phyloP scores from a whole-genome alignment of 2,888 invertebrate species.

The Aplocera efformata region DNA sequence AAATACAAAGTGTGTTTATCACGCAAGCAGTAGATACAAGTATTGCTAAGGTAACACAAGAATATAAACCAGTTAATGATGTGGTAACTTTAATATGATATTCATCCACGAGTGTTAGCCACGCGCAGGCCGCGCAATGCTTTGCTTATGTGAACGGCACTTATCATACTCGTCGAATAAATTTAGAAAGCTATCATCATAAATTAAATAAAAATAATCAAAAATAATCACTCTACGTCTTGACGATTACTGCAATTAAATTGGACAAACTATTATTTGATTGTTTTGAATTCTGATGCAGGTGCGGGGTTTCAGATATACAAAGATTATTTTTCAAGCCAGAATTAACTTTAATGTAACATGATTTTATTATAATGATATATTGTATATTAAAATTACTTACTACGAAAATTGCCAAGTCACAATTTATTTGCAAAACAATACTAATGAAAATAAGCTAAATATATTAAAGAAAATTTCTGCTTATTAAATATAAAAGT shows the following conservation, averaged over 20 bases:
- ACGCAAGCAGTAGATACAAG: constrained; percentile 24
- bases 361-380: too few species aligned
- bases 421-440: too few species aligned
- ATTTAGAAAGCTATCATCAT: constrained; percentile 54
- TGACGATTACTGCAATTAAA: constrained; percentile 1
- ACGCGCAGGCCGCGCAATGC: constrained; percentile 37
- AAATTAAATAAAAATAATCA: constrained; percentile 45
- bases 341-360: too few species aligned
- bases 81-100: constrained; percentile 55
- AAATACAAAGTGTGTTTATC: constrained; percentile 18
- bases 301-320: too few species aligned
- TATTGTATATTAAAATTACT: too few species aligned
- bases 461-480: too few species aligned
- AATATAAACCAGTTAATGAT: constrained; percentile 58
- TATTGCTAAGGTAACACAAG: constrained; percentile 40
- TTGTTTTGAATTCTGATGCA: too few species aligned
- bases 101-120: constrained; percentile 41
- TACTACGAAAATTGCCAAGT: too few species aligned
- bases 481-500: too few species aligned
- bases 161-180: constrained; percentile 51
- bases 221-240: constrained; percentile 38
- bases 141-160: constrained; percentile 44
- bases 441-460: too few species aligned
- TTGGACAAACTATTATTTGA: too few species aligned
- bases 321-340: too few species aligned